phyloP scores from a whole-genome alignment of 2,888 invertebrate species.

The Drosophila quasianomalipes region DNA sequence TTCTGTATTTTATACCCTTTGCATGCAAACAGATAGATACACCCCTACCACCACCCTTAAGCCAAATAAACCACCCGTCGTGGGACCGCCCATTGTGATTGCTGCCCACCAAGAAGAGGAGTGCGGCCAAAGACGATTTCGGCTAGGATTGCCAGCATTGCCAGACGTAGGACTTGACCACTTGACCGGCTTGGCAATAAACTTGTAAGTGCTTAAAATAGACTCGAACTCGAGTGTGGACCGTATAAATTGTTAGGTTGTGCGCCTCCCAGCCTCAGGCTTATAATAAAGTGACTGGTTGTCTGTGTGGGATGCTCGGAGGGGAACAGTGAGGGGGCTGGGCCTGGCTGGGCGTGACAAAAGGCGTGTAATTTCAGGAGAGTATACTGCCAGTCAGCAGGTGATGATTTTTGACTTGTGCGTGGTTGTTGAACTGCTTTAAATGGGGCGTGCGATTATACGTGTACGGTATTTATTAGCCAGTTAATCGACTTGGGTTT shows the following conservation, averaged over 20 bases:
- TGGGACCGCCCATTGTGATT: slow-evolving; percentile 58
- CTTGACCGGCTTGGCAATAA: slow-evolving; percentile 66
- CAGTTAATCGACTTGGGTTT: slow-evolving; percentile 3
- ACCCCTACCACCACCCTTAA: neutral
- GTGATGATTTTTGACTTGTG: slow-evolving; percentile 56
- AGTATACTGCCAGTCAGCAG: slow-evolving; percentile 68
- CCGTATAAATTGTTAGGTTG: slow-evolving; percentile 26
- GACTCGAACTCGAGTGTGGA: slow-evolving; percentile 38
- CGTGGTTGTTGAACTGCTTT: slow-evolving; percentile 24
- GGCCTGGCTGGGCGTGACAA: slow-evolving; percentile 16
- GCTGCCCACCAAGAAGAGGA: slow-evolving; percentile 31
- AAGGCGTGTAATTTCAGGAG: slow-evolving; percentile 50
- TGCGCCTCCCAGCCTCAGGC: slow-evolving; percentile 2
- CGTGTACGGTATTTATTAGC: slow-evolving; percentile 1
- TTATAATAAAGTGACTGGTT: slow-evolving; percentile 25
- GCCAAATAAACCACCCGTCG: slow-evolving; percentile 40
- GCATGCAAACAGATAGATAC: slow-evolving; percentile 50
- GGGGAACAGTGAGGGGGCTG: neutral
- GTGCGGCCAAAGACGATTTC: slow-evolving; percentile 23
- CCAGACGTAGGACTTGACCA: slow-evolving; percentile 17
- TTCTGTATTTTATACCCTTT: slow-evolving; percentile 24
- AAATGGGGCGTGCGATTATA: slow-evolving; percentile 21
- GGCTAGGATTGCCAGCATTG: slow-evolving; percentile 10
- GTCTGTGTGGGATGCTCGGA: neutral
- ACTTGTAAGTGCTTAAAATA: slow-evolving; percentile 72